Evolutionary conservation across 2,797 vertebrate genomes (phyloP).

Genomic region (Pterois miles): DNA sequence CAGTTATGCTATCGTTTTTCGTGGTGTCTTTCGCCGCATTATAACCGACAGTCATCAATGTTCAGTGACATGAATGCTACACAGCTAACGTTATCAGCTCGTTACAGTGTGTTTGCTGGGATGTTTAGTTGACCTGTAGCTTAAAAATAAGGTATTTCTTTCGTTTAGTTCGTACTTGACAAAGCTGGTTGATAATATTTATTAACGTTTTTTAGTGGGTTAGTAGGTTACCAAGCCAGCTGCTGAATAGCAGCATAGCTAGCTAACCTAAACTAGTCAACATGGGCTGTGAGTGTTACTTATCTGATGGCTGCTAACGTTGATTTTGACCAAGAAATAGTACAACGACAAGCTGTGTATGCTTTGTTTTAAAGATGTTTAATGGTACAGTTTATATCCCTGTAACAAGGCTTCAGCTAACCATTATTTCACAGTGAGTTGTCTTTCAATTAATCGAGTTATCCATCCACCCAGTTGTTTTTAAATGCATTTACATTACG

Average conservation of each 20-base stretch:
- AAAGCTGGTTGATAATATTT: background rate
- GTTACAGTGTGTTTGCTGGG: background rate
- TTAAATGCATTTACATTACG: too few species aligned
- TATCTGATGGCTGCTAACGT: background rate
- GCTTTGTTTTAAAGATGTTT: background rate
- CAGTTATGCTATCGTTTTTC: background rate
- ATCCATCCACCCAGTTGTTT: background rate
- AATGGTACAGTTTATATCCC: background rate
- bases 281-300: background rate
- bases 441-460: background rate
- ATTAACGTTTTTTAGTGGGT: background rate
- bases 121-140: background rate
- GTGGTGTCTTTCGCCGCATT: conserved; percentile 28
- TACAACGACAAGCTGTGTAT: background rate
- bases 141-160: background rate
- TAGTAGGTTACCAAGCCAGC: conserved; percentile 25
- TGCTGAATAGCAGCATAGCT: conserved; percentile 49
- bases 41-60: conserved; percentile 15
- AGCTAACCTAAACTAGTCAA: conserved; percentile 22
- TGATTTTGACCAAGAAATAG: background rate
- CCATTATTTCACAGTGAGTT: background rate
- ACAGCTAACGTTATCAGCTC: conserved; percentile 46
- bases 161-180: background rate
- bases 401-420: background rate
- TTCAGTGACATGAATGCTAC: conserved; percentile 27